Evolutionary conservation across 2,797 vertebrate genomes (phyloP).

Genomic region (Carapus acus): DNA sequence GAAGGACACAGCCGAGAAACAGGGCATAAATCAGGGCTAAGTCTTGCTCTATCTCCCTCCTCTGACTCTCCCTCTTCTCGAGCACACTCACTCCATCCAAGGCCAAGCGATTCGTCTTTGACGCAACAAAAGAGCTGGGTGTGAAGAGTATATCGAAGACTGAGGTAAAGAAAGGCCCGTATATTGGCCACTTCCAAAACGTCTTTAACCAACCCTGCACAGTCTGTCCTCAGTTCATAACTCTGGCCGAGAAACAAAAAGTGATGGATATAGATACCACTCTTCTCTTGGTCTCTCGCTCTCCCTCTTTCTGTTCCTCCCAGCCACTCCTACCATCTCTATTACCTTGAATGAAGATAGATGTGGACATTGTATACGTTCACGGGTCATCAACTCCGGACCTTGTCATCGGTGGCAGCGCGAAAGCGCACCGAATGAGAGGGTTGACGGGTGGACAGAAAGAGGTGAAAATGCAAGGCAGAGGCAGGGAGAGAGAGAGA

Average conservation of each 20-base stretch:
- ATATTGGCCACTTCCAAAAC: slow-evolving; percentile 28
- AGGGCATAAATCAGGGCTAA: slow-evolving; percentile 59
- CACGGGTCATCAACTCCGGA: slow-evolving; percentile 46
- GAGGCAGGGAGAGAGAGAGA: slow-evolving; percentile 29
- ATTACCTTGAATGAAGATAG: slow-evolving; percentile 61
- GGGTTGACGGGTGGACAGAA: slow-evolving; percentile 13
- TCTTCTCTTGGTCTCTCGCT: background rate
- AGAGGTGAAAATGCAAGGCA: slow-evolving; percentile 21
- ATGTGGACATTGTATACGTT: slow-evolving; percentile 37
- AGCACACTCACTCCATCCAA: slow-evolving; percentile 52
- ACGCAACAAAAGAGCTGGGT: slow-evolving; percentile 15
- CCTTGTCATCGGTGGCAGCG: slow-evolving; percentile 34
- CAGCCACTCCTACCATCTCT: slow-evolving; percentile 41
- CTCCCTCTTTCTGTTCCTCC: background rate
- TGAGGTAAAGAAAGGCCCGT: slow-evolving; percentile 24
- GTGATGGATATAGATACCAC: slow-evolving; percentile 15
- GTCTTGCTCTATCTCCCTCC: slow-evolving; percentile 32
- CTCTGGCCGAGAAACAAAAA: slow-evolving; percentile 1
- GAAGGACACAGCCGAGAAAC: slow-evolving; percentile 57
- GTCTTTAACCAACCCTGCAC: slow-evolving; percentile 19
- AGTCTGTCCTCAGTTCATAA: slow-evolving; percentile 26
- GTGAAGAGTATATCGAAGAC: slow-evolving; percentile 28
- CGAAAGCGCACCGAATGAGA: slow-evolving; percentile 9
- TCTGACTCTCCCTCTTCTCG: slow-evolving; percentile 30
- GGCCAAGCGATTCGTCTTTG: slow-evolving; percentile 50